Evolutionary conservation across 2,888 invertebrate genomes (phyloP).

Genomic region (Eupithecia insigniata): DNA sequence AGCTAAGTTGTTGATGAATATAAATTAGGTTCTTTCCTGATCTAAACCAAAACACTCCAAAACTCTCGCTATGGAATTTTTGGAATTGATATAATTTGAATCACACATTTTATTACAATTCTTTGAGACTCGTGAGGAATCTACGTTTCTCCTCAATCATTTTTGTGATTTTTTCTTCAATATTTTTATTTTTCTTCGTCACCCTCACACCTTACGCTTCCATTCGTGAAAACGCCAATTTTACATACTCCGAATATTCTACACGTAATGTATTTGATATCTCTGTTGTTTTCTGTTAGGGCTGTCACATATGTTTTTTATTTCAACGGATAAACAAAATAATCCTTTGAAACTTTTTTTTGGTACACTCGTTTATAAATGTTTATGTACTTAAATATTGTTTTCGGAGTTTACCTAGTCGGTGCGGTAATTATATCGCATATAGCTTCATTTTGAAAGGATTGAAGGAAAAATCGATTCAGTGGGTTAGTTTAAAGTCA

Average conservation of each 20-base stretch:
- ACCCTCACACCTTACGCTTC: constrained; percentile 71
- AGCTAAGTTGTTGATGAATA: neutral
- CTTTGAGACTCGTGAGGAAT: constrained; percentile 20
- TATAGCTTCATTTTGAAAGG: too few relatives aligned
- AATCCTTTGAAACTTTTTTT: too few relatives aligned
- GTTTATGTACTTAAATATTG: too few relatives aligned
- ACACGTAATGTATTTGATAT: constrained; percentile 66
- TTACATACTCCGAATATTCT: constrained; percentile 72
- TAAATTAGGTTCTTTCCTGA: neutral
- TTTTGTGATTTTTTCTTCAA: constrained; percentile 48
- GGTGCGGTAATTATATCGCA: too few relatives aligned
- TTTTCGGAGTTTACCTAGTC: too few relatives aligned
- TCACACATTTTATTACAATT: constrained; percentile 25
- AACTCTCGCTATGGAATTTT: neutral
- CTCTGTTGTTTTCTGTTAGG: constrained; percentile 36
- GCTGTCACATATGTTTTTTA: constrained; percentile 13
- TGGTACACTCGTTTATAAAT: too few relatives aligned
- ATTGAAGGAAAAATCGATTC: too few relatives aligned
- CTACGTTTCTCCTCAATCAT: constrained; percentile 4
- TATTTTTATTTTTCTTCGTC: constrained; percentile 63
- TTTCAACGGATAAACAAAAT: too few relatives aligned
- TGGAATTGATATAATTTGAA: constrained; percentile 20
- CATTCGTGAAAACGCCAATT: constrained; percentile 79
- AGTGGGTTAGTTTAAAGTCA: too few relatives aligned
- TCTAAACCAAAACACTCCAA: neutral